Percentiles rank a stretch among this genome's conserved stretches.
Evolutionary conservation across 1,140 invertebrate genomes (phyloP).

Genomic region (Lepidurus arcticus): DNA sequence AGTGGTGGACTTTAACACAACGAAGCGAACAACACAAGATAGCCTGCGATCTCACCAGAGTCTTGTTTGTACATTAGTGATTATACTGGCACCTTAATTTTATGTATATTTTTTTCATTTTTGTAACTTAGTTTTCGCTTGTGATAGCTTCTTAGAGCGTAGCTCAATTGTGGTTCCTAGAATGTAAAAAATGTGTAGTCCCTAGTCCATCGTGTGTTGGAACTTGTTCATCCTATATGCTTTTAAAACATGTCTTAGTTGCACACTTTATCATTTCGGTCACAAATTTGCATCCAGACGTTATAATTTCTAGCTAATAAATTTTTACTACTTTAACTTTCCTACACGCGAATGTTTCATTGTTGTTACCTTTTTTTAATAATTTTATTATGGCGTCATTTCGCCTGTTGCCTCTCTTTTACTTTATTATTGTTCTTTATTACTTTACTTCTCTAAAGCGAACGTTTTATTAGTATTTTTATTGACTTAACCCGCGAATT

Average conservation of each 20-base stretch:
- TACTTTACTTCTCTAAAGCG: too few relatives aligned
- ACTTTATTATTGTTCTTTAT: too few relatives aligned
- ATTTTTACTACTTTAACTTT: neutral
- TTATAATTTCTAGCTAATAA: neutral
- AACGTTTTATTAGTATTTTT: too few relatives aligned
- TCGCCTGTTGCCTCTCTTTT: too few relatives aligned
- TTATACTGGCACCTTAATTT: neutral
- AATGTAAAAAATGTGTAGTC: neutral
- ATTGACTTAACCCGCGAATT: too few relatives aligned
- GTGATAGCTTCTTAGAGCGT: neutral
- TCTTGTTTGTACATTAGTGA: neutral
- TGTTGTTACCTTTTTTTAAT: neutral
- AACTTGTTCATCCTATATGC: neutral
- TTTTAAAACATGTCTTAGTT: neutral
- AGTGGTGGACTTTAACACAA: too few relatives aligned
- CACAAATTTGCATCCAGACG: neutral
- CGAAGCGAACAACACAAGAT: neutral
- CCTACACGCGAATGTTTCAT: neutral
- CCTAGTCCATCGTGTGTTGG: neutral
- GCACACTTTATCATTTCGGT: neutral
- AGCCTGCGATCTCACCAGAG: neutral
- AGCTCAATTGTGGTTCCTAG: slow-evolving; percentile 5
- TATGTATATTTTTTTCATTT: neutral
- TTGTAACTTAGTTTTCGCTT: neutral
- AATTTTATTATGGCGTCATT: too few relatives aligned